phyloP scores from a whole-genome alignment of 2,113 vertebrate species.

The Athene noctua region DNA sequence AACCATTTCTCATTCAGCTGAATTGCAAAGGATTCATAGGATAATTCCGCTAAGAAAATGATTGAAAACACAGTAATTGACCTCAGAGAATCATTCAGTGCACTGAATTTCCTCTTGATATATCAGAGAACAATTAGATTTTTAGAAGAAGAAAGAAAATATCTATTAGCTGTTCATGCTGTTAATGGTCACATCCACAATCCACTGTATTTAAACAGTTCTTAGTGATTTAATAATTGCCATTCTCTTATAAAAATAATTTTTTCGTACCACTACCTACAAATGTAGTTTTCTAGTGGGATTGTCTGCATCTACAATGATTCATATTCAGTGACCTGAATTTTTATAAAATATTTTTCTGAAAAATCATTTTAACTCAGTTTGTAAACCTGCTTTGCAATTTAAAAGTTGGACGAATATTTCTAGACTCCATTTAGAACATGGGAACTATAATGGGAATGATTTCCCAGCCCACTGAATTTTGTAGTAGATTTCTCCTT shows the following conservation, averaged over 20 bases:
- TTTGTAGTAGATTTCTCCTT: neutral
- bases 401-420: conserved; percentile 20
- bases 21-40: neutral
- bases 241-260: conserved; percentile 36
- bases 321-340: conserved; percentile 19
- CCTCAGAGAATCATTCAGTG: neutral
- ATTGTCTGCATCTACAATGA: conserved; percentile 17
- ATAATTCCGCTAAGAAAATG: neutral
- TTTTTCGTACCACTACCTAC: neutral
- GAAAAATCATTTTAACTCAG: neutral
- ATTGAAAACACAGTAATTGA: neutral
- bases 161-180: conserved; percentile 17
- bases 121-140: neutral
- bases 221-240: conserved; percentile 44
- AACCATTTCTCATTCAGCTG: neutral
- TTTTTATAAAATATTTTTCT: conserved; percentile 23
- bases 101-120: conserved; percentile 20
- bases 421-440: neutral
- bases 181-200: conserved; percentile 24
- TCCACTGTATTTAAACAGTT: conserved; percentile 11
- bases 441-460: neutral
- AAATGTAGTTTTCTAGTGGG: conserved; percentile 5
- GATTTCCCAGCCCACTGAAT: conserved; percentile 8
- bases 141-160: conserved; percentile 40
- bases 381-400: conserved; percentile 26